Percentiles rank a stretch among this genome's conserved stretches.
Conservation (phyloP, 2,797 vertebrate species). For the Leucoraja ocellata region DNA sequence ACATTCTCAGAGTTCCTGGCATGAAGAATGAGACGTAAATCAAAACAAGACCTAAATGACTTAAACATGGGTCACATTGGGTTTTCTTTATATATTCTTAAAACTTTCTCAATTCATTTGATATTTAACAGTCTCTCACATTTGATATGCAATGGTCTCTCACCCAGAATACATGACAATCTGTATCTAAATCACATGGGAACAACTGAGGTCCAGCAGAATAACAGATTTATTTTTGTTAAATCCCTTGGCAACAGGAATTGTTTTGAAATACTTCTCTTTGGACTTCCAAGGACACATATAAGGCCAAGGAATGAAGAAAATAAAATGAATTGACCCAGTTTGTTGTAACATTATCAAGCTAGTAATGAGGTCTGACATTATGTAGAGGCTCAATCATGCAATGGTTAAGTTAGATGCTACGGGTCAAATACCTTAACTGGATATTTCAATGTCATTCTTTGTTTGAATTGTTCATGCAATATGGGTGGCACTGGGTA, state of each 20-base stretch:
- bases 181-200: neutral
- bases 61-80: neutral
- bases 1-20: neutral
- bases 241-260: constrained; percentile 5
- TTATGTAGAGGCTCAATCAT: too few relatives aligned
- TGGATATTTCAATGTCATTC: too few relatives aligned
- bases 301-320: neutral
- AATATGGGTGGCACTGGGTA: too few relatives aligned
- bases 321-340: neutral
- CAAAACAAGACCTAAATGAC: neutral
- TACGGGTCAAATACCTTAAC: too few relatives aligned
- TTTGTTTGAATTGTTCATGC: too few relatives aligned
- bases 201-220: neutral
- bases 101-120: neutral
- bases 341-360: neutral
- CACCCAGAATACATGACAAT: neutral
- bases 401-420: too few relatives aligned
- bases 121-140: neutral
- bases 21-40: neutral
- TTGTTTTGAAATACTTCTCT: neutral
- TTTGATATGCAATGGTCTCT: neutral
- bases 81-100: neutral
- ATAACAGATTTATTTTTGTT: neutral
- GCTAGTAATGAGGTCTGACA: neutral
- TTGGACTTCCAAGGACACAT: neutral